phyloP scores from a whole-genome alignment of 2,888 invertebrate genomes.

The Eupithecia insigniata region DNA sequence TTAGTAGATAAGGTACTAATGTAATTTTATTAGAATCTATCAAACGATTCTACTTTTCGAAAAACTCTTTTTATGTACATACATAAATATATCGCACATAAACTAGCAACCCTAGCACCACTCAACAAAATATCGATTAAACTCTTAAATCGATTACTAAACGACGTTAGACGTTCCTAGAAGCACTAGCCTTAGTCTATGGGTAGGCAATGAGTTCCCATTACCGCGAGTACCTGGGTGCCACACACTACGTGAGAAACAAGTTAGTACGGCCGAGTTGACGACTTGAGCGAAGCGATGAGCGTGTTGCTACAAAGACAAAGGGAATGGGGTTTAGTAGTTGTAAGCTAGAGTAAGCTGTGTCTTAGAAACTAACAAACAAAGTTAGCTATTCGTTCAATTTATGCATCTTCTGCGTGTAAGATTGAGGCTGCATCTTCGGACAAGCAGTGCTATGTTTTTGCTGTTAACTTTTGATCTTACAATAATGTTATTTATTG shows the following conservation, averaged over 20 bases:
- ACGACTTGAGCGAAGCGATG: background rate
- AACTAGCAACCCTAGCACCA: background rate
- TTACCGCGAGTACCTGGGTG: constrained; percentile 21
- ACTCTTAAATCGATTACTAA: constrained; percentile 20
- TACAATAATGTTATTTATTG: background rate
- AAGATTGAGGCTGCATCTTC: no score
- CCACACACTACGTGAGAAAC: constrained; percentile 36
- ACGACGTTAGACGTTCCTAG: constrained; percentile 18
- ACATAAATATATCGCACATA: background rate
- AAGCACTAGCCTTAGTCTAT: constrained; percentile 13
- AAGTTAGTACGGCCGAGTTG: constrained; percentile 13
- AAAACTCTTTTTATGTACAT: background rate
- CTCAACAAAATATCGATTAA: constrained; percentile 3
- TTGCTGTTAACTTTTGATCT: background rate
- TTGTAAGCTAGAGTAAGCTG: no score
- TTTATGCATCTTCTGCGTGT: no score
- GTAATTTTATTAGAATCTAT: no score
- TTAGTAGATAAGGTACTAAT: no score
- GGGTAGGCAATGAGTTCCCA: constrained; percentile 23
- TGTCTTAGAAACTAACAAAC: no score
- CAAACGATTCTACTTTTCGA: no score
- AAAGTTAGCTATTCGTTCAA: no score
- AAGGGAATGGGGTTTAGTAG: no score
- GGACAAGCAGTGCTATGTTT: background rate
- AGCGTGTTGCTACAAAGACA: background rate